Base-by-base conservation (phyloP, 2,888 invertebrate genomes). In the Sepioteuthis lessoniana region DNA sequence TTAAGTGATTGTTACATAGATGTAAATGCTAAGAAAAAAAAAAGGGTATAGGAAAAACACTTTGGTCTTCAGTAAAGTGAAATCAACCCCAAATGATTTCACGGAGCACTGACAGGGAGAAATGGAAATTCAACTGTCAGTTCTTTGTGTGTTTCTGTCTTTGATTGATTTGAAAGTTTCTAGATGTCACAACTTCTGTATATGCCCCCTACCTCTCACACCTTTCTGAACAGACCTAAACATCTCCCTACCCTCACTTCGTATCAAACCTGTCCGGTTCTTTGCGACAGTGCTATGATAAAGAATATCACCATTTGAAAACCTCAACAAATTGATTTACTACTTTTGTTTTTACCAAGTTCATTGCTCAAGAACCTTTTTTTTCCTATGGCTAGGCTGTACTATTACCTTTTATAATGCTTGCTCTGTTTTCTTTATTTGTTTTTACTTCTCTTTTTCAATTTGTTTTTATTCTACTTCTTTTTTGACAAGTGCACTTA, bases 221-320 rank as follows among this genome's bases (percentile, higher is more conserved):
- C n/a, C n/a, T n/a, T 25, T 76, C n/a, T 76, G 7, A 76, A 19
- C n/a, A 16, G 19, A n/a, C n/a, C n/a, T 10, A 16, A 35, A n/a
- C 16, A 76, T 76, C 19, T 76, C n/a, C n/a, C 19, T 76, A 76
- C 13, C 76, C n/a, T 16, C 19, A n/a, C 25, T 35, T 76, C n/a
- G 13, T 76, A 76, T 76, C 76, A 76, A 76, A 76, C n/a, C n/a
- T 76, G 0, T 76, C 13, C n/a, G 0, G 92, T n/a, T 92, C 21
- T 92, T 92, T 37, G 92, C 7, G 37, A 92, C 31, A 13, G 37
- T 91, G 31, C 31, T 38, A 38, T 28, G 25, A 35, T 38, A 91
- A 91, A 91, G 76, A n/a, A 76, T 76, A n/a, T 76, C n/a, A 76
- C 10, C n/a, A 76, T 76, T 76, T 76, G 76, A n/a, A 76, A 76